Evolutionary conservation across 2,888 invertebrate species (phyloP).

Genomic region (Cinara cedri): DNA sequence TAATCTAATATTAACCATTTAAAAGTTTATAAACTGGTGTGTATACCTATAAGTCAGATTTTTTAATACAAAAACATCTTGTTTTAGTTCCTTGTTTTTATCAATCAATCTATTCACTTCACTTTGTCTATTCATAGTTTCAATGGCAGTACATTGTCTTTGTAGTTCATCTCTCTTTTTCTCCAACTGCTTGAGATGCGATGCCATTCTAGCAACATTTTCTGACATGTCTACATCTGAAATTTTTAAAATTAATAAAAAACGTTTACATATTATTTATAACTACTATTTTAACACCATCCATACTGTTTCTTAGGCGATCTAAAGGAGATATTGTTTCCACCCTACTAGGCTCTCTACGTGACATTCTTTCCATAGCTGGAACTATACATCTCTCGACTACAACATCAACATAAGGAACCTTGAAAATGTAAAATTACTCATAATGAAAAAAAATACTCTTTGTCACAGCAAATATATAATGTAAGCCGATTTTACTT

Average conservation of each 20-base stretch:
- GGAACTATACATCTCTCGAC: conserved; percentile 45
- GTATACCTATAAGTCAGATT: conserved; percentile 73
- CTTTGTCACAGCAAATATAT: background rate
- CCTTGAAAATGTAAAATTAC: background rate
- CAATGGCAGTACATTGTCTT: conserved; percentile 51
- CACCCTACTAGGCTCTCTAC: conserved; percentile 26
- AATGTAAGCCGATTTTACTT: conserved; percentile 7
- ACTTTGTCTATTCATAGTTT: conserved; percentile 48
- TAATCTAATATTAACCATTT: background rate
- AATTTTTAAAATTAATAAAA: background rate
- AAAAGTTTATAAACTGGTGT: conserved; percentile 14
- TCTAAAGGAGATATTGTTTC: conserved; percentile 48
- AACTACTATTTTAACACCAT: background rate
- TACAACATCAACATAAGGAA: conserved; percentile 41
- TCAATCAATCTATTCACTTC: conserved; percentile 43
- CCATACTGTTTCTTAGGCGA: conserved; percentile 47
- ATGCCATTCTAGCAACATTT: conserved; percentile 53
- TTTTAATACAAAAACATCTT: conserved; percentile 77
- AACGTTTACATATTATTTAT: background rate
- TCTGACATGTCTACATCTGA: conserved; percentile 52
- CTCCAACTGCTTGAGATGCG: conserved; percentile 51
- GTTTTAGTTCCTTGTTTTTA: conserved; percentile 60
- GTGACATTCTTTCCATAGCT: conserved; percentile 47
- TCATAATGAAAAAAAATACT: background rate
- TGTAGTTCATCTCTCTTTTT: conserved; percentile 51